Conservation (phyloP, 2,797 vertebrate species). For the Ceryle rudis region DNA sequence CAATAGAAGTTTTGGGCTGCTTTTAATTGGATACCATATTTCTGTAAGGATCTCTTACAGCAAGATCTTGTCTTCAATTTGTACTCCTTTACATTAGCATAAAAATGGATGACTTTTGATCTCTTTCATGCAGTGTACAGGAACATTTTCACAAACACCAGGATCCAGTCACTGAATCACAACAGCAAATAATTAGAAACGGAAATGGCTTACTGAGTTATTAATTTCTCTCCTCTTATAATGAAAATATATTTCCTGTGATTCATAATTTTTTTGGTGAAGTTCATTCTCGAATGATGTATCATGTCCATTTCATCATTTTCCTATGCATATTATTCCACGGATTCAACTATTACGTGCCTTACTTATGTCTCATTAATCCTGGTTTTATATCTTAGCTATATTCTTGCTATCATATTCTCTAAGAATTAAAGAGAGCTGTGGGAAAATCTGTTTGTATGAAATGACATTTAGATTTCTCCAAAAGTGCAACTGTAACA, state of each 20-base stretch:
- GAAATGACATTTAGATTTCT: constrained; percentile 61
- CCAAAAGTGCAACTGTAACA: constrained; percentile 27
- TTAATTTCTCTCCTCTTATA: not conserved
- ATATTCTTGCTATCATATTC: constrained; percentile 30
- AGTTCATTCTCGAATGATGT: constrained; percentile 13
- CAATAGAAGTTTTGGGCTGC: not conserved
- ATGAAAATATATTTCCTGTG: constrained; percentile 17
- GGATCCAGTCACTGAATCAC: constrained; percentile 3
- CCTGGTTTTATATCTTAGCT: constrained; percentile 31
- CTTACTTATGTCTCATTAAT: constrained; percentile 51
- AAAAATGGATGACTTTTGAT: constrained; percentile 19
- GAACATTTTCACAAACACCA: not conserved
- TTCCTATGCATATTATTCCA: not conserved
- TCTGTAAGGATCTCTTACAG: not conserved
- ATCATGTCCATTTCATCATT: constrained; percentile 19
- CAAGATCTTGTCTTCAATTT: not conserved
- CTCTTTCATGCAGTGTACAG: not conserved
- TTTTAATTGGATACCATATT: not conserved
- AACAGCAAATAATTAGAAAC: constrained; percentile 28
- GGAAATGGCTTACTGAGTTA: constrained; percentile 7
- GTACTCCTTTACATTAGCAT: not conserved
- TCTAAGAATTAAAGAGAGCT: constrained; percentile 47
- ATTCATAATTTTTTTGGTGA: not conserved
- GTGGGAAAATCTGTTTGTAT: constrained; percentile 57
- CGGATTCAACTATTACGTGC: constrained; percentile 35